Percentiles rank a stretch among this genome's conserved stretches.
phyloP scores from a whole-genome alignment of 2,888 invertebrate species.

The Drosophila neotestacea region DNA sequence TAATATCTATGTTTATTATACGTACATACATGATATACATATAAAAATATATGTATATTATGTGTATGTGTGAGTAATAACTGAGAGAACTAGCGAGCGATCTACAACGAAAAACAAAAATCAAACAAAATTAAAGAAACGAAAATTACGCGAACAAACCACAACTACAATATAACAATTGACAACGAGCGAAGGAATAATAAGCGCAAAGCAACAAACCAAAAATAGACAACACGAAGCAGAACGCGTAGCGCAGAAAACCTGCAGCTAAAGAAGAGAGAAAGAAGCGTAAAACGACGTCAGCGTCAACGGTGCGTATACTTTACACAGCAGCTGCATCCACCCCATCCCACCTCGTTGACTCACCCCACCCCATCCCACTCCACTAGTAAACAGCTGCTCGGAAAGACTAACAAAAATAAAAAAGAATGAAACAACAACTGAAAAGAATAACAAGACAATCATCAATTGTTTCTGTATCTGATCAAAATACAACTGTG shows the following conservation, averaged over 20 bases:
- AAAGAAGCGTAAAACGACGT: conserved; percentile 16
- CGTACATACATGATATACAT: conserved; percentile 6
- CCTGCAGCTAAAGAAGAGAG: conserved; percentile 8
- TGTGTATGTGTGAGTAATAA: conserved; percentile 55
- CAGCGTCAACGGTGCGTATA: conserved; percentile 70
- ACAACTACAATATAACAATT: conserved; percentile 38
- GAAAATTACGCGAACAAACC: conserved; percentile 66
- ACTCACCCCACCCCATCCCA: conserved; percentile 56
- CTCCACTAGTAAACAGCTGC: conserved; percentile 55
- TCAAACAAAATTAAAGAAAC: conserved; percentile 49
- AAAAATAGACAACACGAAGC: conserved; percentile 64
- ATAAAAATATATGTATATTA: conserved; percentile 13
- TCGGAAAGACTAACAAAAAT: conserved; percentile 26
- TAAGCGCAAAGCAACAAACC: conserved; percentile 73
- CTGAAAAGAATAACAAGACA: conserved; percentile 58
- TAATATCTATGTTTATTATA: conserved; percentile 53
- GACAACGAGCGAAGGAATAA: conserved; percentile 51
- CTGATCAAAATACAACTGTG: conserved; percentile 37
- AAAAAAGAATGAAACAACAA: conserved; percentile 25
- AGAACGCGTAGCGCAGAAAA: conserved; percentile 18
- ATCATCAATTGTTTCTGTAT: conserved; percentile 64
- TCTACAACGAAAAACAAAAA: conserved; percentile 60
- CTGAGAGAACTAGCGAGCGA: conserved; percentile 69
- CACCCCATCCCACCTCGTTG: conserved; percentile 39
- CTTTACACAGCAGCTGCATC: conserved; percentile 34